Percentiles rank a stretch among this genome's conserved stretches.
Evolutionary conservation across 1,140 invertebrate genomes (phyloP).

Genomic region (Drosophila busckii): DNA sequence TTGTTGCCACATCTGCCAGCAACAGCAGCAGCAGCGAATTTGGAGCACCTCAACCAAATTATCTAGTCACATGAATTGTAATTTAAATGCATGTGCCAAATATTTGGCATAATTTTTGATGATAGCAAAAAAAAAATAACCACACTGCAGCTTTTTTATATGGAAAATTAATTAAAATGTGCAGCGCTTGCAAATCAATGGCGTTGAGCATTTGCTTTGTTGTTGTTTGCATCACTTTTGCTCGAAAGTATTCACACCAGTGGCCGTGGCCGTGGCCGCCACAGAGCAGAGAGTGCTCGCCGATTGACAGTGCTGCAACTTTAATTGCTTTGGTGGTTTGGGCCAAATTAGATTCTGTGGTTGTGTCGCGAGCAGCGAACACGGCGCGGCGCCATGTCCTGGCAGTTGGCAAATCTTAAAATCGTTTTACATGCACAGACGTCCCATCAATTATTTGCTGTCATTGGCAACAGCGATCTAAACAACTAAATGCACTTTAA

Average conservation of each 20-base stretch:
- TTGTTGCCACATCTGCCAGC: slow-evolving; percentile 48
- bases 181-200: slow-evolving; percentile 15
- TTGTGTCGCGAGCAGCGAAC: no score
- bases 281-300: no score
- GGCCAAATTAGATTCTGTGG: slow-evolving; percentile 72
- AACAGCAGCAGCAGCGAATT: slow-evolving; percentile 15
- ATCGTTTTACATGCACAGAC: no score
- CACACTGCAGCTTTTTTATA: slow-evolving; percentile 7
- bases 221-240: no score
- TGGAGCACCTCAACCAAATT: slow-evolving; percentile 8
- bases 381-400: slow-evolving; percentile 47
- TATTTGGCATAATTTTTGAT: slow-evolving; percentile 7
- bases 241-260: no score
- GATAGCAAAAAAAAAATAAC: background rate
- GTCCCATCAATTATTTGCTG: no score
- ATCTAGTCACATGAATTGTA: slow-evolving; percentile 27
- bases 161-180: slow-evolving; percentile 26
- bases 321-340: slow-evolving; percentile 78
- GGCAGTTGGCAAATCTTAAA: slow-evolving; percentile 16
- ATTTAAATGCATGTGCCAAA: slow-evolving; percentile 24
- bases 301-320: slow-evolving; percentile 68
- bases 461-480: no score
- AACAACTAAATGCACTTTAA: no score
- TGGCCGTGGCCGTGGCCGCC: no score
- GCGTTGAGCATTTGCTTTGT: slow-evolving; percentile 10